phyloP scores from a whole-genome alignment of 1,140 invertebrate species.

The Pantala flavescens region DNA sequence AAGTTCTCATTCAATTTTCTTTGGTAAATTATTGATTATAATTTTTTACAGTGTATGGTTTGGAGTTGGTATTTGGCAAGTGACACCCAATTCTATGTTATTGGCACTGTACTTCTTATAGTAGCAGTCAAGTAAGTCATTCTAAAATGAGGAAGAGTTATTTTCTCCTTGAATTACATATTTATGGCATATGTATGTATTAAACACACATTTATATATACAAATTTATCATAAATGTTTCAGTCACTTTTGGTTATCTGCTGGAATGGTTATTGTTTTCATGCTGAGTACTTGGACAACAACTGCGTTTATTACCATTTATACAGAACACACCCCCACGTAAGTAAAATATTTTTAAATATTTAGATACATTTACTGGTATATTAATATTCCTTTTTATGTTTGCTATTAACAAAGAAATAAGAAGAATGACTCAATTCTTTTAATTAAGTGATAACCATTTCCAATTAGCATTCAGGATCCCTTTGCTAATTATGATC shows the following conservation, averaged over 20 bases:
- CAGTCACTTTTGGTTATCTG: constrained; percentile 64
- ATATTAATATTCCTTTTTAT: too few relatives aligned
- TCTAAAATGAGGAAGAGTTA: constrained; percentile 22
- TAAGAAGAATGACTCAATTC: background rate
- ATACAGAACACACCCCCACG: constrained; percentile 62
- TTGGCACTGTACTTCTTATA: constrained; percentile 66
- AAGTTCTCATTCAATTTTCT: too few relatives aligned
- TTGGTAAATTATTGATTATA: too few relatives aligned
- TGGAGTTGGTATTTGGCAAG: constrained; percentile 86
- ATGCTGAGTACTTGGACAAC: constrained; percentile 64
- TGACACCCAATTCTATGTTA: constrained; percentile 73
- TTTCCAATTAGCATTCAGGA: constrained; percentile 51
- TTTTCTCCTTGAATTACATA: background rate
- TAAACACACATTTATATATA: constrained; percentile 22
- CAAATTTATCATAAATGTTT: constrained; percentile 24
- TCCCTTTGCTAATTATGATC: constrained; percentile 70
- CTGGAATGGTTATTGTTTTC: constrained; percentile 47
- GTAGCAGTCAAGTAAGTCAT: constrained; percentile 42
- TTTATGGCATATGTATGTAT: background rate
- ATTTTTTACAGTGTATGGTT: constrained; percentile 67
- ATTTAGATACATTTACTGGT: background rate
- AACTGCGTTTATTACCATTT: constrained; percentile 66
- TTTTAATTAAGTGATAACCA: background rate
- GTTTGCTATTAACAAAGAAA: constrained; percentile 11
- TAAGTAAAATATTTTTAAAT: constrained; percentile 22